Evolutionary conservation across 2,888 invertebrate genomes (phyloP), one percentile per base, ranked within the genome.

Genomic region (Rhagonycha lutea): DNA sequence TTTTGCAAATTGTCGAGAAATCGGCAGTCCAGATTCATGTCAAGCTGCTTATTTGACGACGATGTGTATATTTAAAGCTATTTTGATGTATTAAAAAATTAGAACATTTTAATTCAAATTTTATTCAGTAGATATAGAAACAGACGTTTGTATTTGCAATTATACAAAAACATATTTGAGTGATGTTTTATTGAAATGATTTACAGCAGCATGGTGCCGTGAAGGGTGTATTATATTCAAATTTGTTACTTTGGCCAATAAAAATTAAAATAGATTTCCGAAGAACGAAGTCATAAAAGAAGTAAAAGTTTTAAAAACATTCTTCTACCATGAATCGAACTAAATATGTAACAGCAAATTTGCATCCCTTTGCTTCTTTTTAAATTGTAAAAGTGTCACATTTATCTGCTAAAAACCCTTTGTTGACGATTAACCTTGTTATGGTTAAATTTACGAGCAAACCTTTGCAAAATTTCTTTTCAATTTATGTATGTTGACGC

Each of bases 351-450:
- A 24, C 23, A 62, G 23, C 62, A 65, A 65, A 65, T 65, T 65
- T 65, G 63, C 63, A 65, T 65, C 63, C 11, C 63, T 18, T 62
- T 12, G 12, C 10, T 14, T 62, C 68, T 28, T 14, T 68, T 68
- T 68, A 32, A 68, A 28, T 68, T 68, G 68, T 68, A 68, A 68
- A 68, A 68, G 68, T 68, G 68, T 68, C 68, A 68, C 68, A 18
- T 68, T 14, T 24, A 11, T 68, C 28, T 68, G 32, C 32, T 18
- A 68, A 68, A 29, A 68, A 28, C 68, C 68, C 32, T 65, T 68
- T 68, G 63, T 65, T 9, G 18, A 26, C 63, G 26, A 65, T 24
- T 26, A 11, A 18, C 63, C 63, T 65, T 65, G 63, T 65, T 65
- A 24, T 24, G n/a, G n/a, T 65, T n/a, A 26, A 65, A 24, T 65